Percentiles rank a stretch among this genome's conserved stretches.
Conservation (phyloP, 2,797 vertebrate species). For the Picus viridis region DNA sequence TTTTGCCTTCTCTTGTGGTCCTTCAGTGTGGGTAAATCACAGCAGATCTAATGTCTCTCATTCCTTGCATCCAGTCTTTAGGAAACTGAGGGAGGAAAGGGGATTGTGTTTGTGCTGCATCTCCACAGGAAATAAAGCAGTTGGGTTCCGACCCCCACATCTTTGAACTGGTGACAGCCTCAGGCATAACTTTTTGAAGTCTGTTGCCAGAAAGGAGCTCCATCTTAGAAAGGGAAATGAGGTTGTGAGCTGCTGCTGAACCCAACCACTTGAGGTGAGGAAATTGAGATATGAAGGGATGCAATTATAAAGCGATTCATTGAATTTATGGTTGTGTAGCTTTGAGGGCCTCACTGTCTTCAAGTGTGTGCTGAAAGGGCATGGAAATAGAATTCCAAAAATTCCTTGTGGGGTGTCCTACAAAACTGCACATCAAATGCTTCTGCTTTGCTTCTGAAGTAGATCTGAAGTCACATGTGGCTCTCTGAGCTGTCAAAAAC, state of each 20-base stretch:
- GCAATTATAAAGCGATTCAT: background rate
- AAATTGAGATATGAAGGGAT: background rate
- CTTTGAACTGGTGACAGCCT: background rate
- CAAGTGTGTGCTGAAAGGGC: background rate
- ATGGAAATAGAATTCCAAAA: background rate
- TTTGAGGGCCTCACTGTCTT: background rate
- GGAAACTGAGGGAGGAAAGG: background rate
- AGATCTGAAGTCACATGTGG: background rate
- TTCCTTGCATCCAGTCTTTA: background rate
- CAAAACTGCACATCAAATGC: background rate
- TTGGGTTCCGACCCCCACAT: background rate
- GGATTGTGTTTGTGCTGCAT: background rate
- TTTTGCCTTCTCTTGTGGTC: background rate
- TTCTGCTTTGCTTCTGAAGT: background rate
- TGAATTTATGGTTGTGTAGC: background rate
- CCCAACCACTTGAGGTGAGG: background rate
- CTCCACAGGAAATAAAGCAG: background rate
- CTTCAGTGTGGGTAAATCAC: background rate
- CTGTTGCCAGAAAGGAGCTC: background rate
- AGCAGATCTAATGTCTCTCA: rapidly evolving
- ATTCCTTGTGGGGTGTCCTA: background rate
- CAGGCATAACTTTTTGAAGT: background rate
- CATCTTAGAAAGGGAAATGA: background rate
- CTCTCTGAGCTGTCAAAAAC: background rate
- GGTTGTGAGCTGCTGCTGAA: background rate